phyloP scores from a whole-genome alignment of 2,113 vertebrate genomes.

The Ptychochromis oligacanthus region DNA sequence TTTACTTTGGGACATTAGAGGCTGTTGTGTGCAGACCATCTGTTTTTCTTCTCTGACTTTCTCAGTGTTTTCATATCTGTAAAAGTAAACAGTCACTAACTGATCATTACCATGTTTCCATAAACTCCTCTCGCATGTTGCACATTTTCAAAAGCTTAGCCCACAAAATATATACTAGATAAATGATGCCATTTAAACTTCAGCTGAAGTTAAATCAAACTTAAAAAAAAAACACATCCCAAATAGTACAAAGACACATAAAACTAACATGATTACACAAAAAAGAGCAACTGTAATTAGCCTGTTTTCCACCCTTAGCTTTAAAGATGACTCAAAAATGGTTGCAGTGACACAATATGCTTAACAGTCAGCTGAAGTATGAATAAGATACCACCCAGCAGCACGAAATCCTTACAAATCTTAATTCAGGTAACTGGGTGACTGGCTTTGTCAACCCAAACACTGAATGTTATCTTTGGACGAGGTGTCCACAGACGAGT shows the following conservation, averaged over 20 bases:
- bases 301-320: neutral
- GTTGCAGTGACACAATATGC: neutral
- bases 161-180: neutral
- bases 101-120: conserved; percentile 29
- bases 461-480: conserved; percentile 2
- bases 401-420: conserved; percentile 4
- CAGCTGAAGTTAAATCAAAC: neutral
- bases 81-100: conserved; percentile 37
- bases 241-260: conserved; percentile 4
- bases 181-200: conserved; percentile 4
- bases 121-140: conserved; percentile 20
- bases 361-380: neutral
- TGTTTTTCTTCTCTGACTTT: conserved; percentile 6
- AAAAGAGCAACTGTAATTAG: conserved; percentile 36
- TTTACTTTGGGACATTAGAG: conserved; percentile 2
- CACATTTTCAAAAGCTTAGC: neutral
- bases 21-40: neutral
- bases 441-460: conserved; percentile 14
- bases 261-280: conserved; percentile 21
- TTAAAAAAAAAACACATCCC: neutral
- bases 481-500: neutral
- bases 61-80: conserved; percentile 28
- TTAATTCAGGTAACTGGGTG: neutral
- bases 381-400: conserved; percentile 13
- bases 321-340: conserved; percentile 16